Base-by-base conservation (phyloP, 2,797 vertebrate genomes). In the Poecilia picta region DNA sequence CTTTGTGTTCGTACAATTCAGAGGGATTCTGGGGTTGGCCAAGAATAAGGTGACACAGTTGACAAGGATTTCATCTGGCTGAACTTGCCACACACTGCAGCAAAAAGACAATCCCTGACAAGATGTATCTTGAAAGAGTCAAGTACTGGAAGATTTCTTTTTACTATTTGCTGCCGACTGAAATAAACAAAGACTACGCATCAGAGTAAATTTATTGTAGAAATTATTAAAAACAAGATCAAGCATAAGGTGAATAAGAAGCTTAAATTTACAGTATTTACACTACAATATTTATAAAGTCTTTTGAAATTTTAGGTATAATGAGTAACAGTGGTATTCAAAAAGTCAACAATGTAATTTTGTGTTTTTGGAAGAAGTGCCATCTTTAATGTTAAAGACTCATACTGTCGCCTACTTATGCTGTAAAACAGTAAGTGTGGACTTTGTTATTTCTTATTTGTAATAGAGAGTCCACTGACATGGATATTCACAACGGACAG, bases 1-100 rank as follows among this genome's bases (percentile, higher is more conserved):
- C 94, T 96, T 95, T 95, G 93, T 95, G 94, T 93, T 92, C 78
- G 25, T 88, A 92, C 90, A 93, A 94, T 94, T 95, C 92, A 81
- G 71, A 87, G 83, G 87, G 91, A 94, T 92, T 93, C 84, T 81
- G 85, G 85, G 91, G 76, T 91, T 93, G 91, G 90, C 88, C 47
- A 49, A 81, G 93, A 95, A 91, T 92, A 84, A 89, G 91, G 92
- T 93, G 94, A 94, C 94, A 93, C 28, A 51, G 88, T 91, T 94
- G 94, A 95, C 92, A 89, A 91, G 92, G 90, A 93, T 95, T 95
- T 95, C 89, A 91, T 94, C 88, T 85, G 82, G 87, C 80, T 91
- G 89, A 91, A 94, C 88, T 86, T 83, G 86, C 86, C 88, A 89
- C 87, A 85, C 84, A 84, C 83, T 77, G 83, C 84, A 66, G 85